Evolutionary conservation across 2,797 vertebrate genomes (phyloP).

Genomic region (Thunnus albacares): DNA sequence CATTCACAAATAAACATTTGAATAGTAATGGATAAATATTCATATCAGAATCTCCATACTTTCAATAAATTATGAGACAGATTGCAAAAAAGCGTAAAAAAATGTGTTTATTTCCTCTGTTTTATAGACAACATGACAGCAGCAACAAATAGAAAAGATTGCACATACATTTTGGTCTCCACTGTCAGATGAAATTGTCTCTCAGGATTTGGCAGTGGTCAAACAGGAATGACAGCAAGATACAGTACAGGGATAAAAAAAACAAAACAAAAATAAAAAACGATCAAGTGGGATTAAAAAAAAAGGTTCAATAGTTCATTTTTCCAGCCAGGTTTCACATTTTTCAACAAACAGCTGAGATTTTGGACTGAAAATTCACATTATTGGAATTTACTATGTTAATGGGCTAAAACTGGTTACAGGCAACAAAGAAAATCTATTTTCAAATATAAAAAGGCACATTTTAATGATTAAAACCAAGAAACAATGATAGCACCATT

Average conservation of each 20-base stretch:
- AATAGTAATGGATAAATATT: background rate
- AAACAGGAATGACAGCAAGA: no score
- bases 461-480: no score
- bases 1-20: slow-evolving; percentile 6
- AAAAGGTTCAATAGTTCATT: no score
- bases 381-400: background rate
- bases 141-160: background rate
- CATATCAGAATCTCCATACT: background rate
- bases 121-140: rapidly evolving
- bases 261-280: no score
- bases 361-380: background rate
- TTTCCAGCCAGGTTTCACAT: background rate
- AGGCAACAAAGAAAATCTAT: background rate
- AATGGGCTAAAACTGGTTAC: background rate
- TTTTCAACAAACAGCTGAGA: background rate
- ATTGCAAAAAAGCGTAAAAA: rapidly evolving
- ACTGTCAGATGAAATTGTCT: background rate
- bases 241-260: background rate
- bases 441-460: background rate
- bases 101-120: background rate
- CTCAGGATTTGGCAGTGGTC: no score
- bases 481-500: no score
- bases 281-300: no score
- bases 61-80: slow-evolving; percentile 1
- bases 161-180: background rate